Evolutionary conservation across 2,113 vertebrate species (phyloP).

Genomic region (Hylia prasina): DNA sequence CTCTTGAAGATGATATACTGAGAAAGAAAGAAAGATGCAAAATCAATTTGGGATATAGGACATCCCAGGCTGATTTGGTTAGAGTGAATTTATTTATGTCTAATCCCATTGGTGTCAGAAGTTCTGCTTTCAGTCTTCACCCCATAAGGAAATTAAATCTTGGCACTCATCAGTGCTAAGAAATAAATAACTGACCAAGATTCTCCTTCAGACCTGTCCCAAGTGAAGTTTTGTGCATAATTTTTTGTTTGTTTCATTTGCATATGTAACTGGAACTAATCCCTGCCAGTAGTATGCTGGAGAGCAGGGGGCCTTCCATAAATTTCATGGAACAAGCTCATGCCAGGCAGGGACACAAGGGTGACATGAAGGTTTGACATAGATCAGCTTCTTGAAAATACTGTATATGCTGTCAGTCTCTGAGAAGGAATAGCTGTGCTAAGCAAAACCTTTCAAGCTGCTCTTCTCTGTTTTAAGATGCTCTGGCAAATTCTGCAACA

Average conservation of each 20-base stretch:
- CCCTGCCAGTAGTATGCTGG: neutral
- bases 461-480: neutral
- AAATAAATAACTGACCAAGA: neutral
- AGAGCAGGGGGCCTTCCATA: neutral
- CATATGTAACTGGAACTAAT: neutral
- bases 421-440: neutral
- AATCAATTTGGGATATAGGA: neutral
- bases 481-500: neutral
- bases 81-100: neutral
- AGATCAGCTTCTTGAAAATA: neutral
- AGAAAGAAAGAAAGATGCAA: neutral
- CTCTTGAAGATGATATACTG: neutral
- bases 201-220: neutral
- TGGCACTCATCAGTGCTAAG: neutral
- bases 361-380: neutral
- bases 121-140: neutral
- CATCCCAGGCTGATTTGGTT: neutral
- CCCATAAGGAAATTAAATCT: neutral
- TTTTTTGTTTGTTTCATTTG: neutral
- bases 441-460: neutral
- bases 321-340: neutral
- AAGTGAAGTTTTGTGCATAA: neutral
- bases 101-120: neutral
- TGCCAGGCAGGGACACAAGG: neutral
- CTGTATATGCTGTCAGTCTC: fast-evolving